Percentiles rank a stretch among this genome's conserved stretches.
phyloP scores from a whole-genome alignment of 2,113 vertebrate genomes.

The Larimichthys crocea region DNA sequence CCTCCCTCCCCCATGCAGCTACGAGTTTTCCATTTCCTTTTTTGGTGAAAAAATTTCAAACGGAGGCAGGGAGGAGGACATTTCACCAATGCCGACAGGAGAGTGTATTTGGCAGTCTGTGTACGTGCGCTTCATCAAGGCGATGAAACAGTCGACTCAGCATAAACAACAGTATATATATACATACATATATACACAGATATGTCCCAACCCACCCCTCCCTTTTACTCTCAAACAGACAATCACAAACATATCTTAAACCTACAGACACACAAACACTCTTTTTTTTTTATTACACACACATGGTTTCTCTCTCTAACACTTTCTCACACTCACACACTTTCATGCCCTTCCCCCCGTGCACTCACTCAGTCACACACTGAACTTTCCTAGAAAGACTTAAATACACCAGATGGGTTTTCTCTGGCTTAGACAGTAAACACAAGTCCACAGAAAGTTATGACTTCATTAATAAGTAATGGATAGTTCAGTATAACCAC shows the following conservation, averaged over 20 bases:
- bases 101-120: constrained; percentile 78
- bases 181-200: constrained; percentile 17
- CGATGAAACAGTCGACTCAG: constrained; percentile 78
- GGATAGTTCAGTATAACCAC: constrained; percentile 34
- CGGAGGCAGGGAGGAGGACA: constrained; percentile 81
- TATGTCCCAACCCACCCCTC: background rate
- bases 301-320: constrained; percentile 46
- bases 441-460: constrained; percentile 47
- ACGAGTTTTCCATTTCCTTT: constrained; percentile 97
- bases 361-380: constrained; percentile 3
- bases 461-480: constrained; percentile 43
- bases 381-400: constrained; percentile 58
- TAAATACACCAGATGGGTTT: constrained; percentile 40
- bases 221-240: background rate
- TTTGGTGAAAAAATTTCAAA: constrained; percentile 96
- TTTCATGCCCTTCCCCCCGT: constrained; percentile 15
- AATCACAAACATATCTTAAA: constrained; percentile 24
- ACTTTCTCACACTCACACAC: constrained; percentile 45
- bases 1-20: constrained; percentile 71
- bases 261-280: constrained; percentile 11
- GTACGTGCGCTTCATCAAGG: constrained; percentile 71
- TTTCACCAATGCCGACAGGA: constrained; percentile 68
- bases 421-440: constrained; percentile 55
- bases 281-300: constrained; percentile 28
- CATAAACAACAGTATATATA: constrained; percentile 63